Conservation (phyloP, 2,797 vertebrate genomes). For the Danionella dracula region DNA sequence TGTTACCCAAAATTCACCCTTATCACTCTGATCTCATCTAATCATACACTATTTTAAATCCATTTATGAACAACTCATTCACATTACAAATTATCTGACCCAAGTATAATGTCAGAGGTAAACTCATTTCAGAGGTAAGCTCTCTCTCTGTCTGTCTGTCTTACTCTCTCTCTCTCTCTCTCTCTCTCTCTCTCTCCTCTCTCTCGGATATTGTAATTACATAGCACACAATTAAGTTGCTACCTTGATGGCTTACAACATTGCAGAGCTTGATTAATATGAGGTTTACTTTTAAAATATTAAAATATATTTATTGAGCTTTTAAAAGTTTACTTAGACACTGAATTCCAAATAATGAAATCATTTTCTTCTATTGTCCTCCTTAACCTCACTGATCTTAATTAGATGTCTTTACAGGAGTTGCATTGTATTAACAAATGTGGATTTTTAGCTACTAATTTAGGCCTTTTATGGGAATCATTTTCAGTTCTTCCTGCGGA, state of each 20-base stretch:
- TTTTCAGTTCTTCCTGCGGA: too few species aligned
- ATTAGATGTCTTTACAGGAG: background rate
- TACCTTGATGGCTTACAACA: slow-evolving; percentile 30
- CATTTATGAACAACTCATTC: slow-evolving; percentile 40
- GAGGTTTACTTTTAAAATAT: background rate
- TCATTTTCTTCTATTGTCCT: background rate
- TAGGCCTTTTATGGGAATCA: too few species aligned
- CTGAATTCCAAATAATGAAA: slow-evolving; percentile 4
- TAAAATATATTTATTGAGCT: slow-evolving; percentile 14
- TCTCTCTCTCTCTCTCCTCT: background rate
- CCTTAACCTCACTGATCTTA: background rate
- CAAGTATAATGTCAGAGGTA: slow-evolving; percentile 12
- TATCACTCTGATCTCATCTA: slow-evolving; percentile 19
- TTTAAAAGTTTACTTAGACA: background rate
- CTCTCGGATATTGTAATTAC: slow-evolving; percentile 29
- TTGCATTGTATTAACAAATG: too few species aligned
- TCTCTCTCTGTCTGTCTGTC: too few species aligned
- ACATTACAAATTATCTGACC: slow-evolving; percentile 36
- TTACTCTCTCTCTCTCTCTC: too few species aligned
- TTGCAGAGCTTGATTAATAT: background rate
- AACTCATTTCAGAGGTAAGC: too few species aligned
- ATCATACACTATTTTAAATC: slow-evolving; percentile 31
- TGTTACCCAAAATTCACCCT: slow-evolving; percentile 11
- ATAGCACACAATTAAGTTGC: background rate
- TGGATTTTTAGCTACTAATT: too few species aligned